Base-by-base conservation (phyloP, 1,140 invertebrate species). In the Drusus annulatus region DNA sequence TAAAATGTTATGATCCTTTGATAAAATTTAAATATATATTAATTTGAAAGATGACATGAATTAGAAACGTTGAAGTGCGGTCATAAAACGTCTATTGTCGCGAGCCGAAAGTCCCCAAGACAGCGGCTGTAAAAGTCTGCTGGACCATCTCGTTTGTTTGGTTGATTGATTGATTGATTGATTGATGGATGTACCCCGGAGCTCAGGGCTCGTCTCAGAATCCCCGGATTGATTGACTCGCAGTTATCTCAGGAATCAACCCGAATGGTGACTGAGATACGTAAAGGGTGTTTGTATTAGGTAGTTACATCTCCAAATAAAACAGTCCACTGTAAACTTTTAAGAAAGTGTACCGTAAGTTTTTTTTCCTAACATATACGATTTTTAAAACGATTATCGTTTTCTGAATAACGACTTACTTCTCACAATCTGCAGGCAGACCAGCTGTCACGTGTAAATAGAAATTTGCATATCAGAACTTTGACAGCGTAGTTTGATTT, bases 191-290 rank as follows among this genome's bases (percentile, higher is more conserved):
- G 36, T 45, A 45, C 36, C 36, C 36, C 36, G 36, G 36, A 7
- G 36, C 36, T 13, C 36, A 45, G 36, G 10, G 36, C 36, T 45
- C 36, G 10, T 21, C 54, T 17, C 19, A 10, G 19, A 56, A n/a
- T 21, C 54, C 19, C 19, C 7, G 19, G 54, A 56, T 56, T 56
- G 54, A 56, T 56, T 56, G 54, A 21, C 54, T 56, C 54, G n/a
- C n/a, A 56, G 54, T 8, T 56, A 56, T 56, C 54, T 56, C 19
- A 1, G 19, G 54, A 56, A 56, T 56, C 54, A 56, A 56, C n/a
- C n/a, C 54, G 54, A 56, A 56, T 21, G 54, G 54, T 56, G 54
- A 56, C 54, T 8, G 54, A 56, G 54, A 56, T 56, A 56, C n/a
- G 54, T 10, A 45, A 45, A 45, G 19, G 54, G 54, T 21, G 54